These are phyloP conservation scores for Chrysaora quinquecirrha DNA, from an alignment of 30 jellyfish, hydroid and myxozoan species.

Conservation along the genomic window DNA sequence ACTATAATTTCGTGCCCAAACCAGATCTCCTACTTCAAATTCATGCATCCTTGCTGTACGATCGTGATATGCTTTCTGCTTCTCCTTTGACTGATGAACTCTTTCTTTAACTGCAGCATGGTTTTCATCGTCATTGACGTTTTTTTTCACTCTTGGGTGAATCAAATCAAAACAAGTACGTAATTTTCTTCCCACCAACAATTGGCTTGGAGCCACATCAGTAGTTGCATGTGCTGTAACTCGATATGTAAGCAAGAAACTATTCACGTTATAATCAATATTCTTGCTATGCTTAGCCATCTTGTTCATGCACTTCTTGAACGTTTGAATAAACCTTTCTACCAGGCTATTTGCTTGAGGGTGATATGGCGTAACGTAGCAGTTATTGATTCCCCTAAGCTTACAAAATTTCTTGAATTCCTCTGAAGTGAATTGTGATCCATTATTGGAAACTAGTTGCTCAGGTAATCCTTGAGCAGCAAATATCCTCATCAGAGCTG, in stretches of 20 bases:
- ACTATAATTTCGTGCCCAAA: conserved; percentile 56
- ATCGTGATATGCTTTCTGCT: conserved; percentile 40
- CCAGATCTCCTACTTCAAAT: conserved; percentile 52
- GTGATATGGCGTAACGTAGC: conserved; percentile 67
- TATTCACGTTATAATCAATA: conserved; percentile 41
- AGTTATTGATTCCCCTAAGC: conserved; percentile 68
- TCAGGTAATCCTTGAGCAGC: conserved; percentile 69
- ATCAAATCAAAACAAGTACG: conserved; percentile 52
- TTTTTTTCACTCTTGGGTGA: conserved; percentile 42
- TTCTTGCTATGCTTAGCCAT: conserved; percentile 53
- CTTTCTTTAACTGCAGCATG: conserved; percentile 48
- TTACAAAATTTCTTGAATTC: conserved; percentile 57
- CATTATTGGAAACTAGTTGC: conserved; percentile 68
- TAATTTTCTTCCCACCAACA: conserved; percentile 57
- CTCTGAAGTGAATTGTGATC: conserved; percentile 70
- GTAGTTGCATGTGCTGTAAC: conserved; percentile 64
- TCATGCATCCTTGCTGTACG: conserved; percentile 11
- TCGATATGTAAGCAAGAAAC: conserved; percentile 33
- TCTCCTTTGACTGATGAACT: conserved; percentile 45
- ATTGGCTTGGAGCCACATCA: conserved; percentile 58
- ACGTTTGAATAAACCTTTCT: conserved; percentile 51
- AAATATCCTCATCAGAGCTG: conserved; percentile 55
- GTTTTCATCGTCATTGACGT: conserved; percentile 49
- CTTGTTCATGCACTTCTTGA: conserved; percentile 59
- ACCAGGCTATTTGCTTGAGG: conserved; percentile 59